Base-by-base conservation (phyloP, 2,888 invertebrate species). In the Psylliodes chrysocephalus region DNA sequence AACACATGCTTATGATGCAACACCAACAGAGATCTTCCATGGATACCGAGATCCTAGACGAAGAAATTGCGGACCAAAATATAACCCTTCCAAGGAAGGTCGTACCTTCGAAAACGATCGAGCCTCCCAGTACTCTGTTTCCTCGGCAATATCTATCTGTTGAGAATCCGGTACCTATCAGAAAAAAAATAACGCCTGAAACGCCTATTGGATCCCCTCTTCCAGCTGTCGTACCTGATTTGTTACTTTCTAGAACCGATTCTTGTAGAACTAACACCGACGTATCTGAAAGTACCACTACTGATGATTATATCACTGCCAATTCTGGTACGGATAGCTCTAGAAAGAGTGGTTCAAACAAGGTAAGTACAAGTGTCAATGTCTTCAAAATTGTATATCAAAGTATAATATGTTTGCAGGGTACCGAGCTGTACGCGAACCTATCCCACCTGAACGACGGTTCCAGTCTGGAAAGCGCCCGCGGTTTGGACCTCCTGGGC, bases 221-320 rank as follows among this genome's bases (percentile, higher is more conserved):
- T 66, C 73, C 78, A 22, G 76, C 78, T 38, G 66, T 79, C 2
- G 79, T 82, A 28, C 82, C 83, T 17, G 86, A 85, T 67, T 73
- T 86, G 47, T 81, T 84, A 63, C 84, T 91, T 66, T 89, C 89
- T 22, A 86, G 91, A 72, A 89, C 90, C 3, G 91, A 92, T 81
- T 90, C 91, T 7, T 89, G 89, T 28, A 89, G 88, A 80, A 86
- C 88, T 15, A 90, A 90, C 70, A 91, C 90, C 42, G 94, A 94
- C 78, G 85, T 93, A 54, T 93, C 93, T n/a, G 94, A 94, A 84
- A 93, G 93, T 75, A 94, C 94, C 64, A 87, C 87, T n/a, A 91
- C 91, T 47, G 94, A 94, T 81, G 94, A 94, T 82, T 94, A 94
- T 81, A 90, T 93, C 70, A 94, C 94, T 73, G 94, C 94, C 79